These are phyloP conservation scores for Laothoe populi DNA, from an alignment of 2,888 invertebrate species.

Conservation along the genomic window DNA sequence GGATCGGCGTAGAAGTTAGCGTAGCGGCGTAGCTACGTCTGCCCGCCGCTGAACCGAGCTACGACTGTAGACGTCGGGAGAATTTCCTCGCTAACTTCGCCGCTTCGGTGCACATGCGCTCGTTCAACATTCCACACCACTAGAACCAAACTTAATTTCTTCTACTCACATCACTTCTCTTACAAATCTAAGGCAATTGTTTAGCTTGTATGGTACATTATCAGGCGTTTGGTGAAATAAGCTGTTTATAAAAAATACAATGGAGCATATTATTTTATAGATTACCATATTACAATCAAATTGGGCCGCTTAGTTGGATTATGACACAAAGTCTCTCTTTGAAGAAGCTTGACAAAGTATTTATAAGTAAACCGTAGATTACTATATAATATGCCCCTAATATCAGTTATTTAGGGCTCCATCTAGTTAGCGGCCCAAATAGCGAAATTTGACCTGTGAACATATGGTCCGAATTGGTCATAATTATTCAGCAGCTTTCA, in stretches of 20 bases:
- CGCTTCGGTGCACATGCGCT: conserved; percentile 74
- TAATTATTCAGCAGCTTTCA: no score
- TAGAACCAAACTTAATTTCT: conserved; percentile 51
- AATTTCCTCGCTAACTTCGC: conserved; percentile 47
- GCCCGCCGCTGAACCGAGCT: conserved; percentile 55
- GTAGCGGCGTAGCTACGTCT: conserved; percentile 67
- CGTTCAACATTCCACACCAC: conserved; percentile 44
- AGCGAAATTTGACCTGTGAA: no score
- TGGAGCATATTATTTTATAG: no score
- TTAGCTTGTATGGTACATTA: background rate
- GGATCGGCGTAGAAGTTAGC: conserved; percentile 54
- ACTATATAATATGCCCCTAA: no score
- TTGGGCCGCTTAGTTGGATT: no score
- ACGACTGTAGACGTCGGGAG: conserved; percentile 55
- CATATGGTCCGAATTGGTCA: no score
- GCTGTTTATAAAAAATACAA: background rate
- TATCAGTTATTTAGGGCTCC: no score
- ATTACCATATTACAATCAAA: no score
- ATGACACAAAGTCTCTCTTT: no score
- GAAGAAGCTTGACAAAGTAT: no score
- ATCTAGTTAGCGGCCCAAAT: no score
- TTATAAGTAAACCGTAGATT: no score
- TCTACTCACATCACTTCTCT: conserved; percentile 48
- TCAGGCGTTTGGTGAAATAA: background rate
- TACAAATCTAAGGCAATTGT: background rate